These are phyloP conservation scores for Prunella strophiata DNA, from an alignment of 2,797 vertebrate species.

Conservation along the genomic window DNA sequence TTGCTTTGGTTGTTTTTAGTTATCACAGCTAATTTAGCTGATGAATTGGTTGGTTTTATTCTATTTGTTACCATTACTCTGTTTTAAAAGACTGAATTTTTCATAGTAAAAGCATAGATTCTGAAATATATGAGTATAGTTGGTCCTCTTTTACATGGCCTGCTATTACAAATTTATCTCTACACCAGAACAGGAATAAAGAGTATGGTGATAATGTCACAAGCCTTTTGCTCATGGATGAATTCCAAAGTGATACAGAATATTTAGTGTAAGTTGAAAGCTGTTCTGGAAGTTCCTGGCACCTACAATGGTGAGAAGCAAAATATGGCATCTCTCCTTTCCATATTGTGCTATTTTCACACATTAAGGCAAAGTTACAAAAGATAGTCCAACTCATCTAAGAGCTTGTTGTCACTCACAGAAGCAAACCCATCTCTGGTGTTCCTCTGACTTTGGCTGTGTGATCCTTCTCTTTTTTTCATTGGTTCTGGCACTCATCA, in stretches of 20 bases:
- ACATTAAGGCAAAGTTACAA: conserved; percentile 45
- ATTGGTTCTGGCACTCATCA: neutral
- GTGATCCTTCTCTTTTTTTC: neutral
- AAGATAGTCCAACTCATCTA: neutral
- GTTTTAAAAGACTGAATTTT: neutral
- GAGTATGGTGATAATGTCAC: neutral
- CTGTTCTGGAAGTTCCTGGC: conserved; percentile 51
- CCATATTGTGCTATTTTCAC: conserved; percentile 42
- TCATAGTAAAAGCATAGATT: neutral
- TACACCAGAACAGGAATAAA: conserved; percentile 6
- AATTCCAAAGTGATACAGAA: conserved; percentile 30
- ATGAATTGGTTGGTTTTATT: neutral
- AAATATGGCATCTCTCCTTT: conserved; percentile 45
- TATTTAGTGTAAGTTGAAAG: conserved; percentile 39
- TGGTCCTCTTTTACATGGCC: neutral
- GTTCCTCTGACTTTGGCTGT: neutral
- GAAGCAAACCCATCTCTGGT: neutral
- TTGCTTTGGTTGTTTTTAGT: neutral
- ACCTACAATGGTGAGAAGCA: neutral
- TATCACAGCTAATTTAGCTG: neutral
- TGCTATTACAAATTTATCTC: neutral
- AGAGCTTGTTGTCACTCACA: conserved; percentile 11
- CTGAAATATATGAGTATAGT: neutral
- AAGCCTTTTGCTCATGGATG: conserved; percentile 35
- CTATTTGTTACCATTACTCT: neutral